These are phyloP conservation scores for Drosophila neotestacea DNA, from an alignment of 2,888 invertebrate species.

Conservation along the genomic window DNA sequence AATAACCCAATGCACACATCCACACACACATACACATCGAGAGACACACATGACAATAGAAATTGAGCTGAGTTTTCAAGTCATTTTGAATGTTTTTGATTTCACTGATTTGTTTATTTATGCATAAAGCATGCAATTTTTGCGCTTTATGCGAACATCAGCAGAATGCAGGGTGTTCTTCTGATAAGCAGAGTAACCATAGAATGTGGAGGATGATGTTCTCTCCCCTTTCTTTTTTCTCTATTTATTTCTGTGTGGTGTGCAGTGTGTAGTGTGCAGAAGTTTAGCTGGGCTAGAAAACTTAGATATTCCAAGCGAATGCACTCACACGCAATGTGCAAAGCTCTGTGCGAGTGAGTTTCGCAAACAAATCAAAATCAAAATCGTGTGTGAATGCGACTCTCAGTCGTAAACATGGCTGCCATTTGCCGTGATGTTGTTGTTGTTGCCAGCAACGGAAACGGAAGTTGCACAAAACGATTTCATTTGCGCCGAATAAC, in stretches of 20 bases:
- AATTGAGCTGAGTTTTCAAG: constrained; percentile 74
- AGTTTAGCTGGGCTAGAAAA: constrained; percentile 64
- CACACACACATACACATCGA: background rate
- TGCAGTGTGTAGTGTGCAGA: constrained; percentile 10
- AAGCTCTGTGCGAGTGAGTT: constrained; percentile 54
- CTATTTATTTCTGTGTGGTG: background rate
- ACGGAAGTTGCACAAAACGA: constrained; percentile 78
- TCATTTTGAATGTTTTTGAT: constrained; percentile 81
- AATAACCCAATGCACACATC: constrained; percentile 24
- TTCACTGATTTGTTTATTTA: constrained; percentile 80
- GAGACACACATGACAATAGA: constrained; percentile 57
- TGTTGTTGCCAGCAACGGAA: constrained; percentile 59
- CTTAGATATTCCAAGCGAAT: constrained; percentile 80
- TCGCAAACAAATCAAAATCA: constrained; percentile 81
- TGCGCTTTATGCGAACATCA: constrained; percentile 73
- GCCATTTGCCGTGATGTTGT: constrained; percentile 10
- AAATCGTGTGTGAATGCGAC: constrained; percentile 76
- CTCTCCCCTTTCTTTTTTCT: background rate
- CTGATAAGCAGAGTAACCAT: constrained; percentile 24
- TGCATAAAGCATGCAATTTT: constrained; percentile 80
- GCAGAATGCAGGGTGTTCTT: constrained; percentile 54
- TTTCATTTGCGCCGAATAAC: constrained; percentile 78
- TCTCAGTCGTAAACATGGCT: constrained; percentile 71
- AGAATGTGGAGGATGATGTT: no score
- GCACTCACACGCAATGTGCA: constrained; percentile 67